These are phyloP conservation scores for Phylloscopus whistleri DNA, from an alignment of 2,113 vertebrate genomes.

Conservation along the genomic window DNA sequence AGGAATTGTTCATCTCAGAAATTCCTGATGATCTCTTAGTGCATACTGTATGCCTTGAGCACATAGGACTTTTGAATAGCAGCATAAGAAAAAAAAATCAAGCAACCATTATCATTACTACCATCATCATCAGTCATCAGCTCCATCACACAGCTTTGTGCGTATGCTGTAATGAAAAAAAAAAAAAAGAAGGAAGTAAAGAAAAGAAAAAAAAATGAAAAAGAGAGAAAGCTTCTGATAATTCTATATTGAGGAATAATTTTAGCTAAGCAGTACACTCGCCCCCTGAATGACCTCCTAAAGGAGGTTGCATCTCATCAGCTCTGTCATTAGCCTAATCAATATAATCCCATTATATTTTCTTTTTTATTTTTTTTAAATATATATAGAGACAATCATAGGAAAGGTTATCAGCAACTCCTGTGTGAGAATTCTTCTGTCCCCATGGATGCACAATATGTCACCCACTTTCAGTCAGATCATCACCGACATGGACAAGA, in stretches of 20 bases:
- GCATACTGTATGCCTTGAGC: not conserved
- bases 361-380: not conserved
- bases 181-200: not conserved
- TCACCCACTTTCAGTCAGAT: slow-evolving; percentile 5
- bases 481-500: not conserved
- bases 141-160: slow-evolving; percentile 14
- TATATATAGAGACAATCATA: not conserved
- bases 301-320: slow-evolving; percentile 11
- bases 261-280: not conserved
- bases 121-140: slow-evolving; percentile 50
- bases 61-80: slow-evolving; percentile 1
- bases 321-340: slow-evolving; percentile 14
- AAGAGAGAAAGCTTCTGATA: not conserved
- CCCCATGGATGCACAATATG: not conserved
- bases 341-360: slow-evolving; percentile 10
- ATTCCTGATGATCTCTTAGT: slow-evolving; percentile 1
- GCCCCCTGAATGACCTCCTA: not conserved
- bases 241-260: slow-evolving; percentile 27
- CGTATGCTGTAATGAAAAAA: not conserved
- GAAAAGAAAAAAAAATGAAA: not conserved
- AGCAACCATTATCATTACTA: slow-evolving; percentile 28
- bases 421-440: not conserved
- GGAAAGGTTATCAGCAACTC: not conserved
- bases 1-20: not conserved
- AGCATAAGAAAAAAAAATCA: slow-evolving; percentile 41